Conservation (phyloP, 2,797 vertebrate genomes). For the Todus mexicanus region DNA sequence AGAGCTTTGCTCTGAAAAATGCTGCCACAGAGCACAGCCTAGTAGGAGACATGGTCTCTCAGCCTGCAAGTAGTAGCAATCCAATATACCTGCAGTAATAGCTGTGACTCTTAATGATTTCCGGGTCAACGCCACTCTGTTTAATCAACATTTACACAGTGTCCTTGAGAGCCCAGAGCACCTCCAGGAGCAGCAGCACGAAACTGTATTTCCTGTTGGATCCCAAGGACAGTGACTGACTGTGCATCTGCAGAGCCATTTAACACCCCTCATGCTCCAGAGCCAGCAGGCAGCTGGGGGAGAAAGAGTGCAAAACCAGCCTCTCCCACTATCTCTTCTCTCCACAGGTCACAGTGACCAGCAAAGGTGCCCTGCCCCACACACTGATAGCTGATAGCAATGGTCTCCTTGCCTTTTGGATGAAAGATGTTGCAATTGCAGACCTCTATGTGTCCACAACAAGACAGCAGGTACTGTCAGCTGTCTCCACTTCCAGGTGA, state of each 20-base stretch:
- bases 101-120: not conserved
- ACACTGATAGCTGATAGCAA: not conserved
- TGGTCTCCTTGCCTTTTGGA: not conserved
- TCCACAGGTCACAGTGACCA: not conserved
- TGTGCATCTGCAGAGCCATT: not conserved
- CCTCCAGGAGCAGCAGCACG: not conserved
- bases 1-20: not conserved
- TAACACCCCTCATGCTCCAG: not conserved
- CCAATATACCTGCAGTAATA: not conserved
- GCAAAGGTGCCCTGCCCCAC: not conserved
- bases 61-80: not conserved
- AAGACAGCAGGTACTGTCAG: not conserved
- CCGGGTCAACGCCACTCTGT: not conserved
- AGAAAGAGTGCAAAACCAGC: not conserved
- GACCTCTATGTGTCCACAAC: not conserved
- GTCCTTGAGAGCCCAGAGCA: not conserved
- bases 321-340: not conserved
- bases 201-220: accelerated
- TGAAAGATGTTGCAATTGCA: not conserved
- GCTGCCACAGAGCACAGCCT: not conserved
- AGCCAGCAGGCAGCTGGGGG: not conserved
- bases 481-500: not conserved
- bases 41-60: not conserved
- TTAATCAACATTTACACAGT: not conserved
- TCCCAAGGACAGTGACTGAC: not conserved